Evolutionary conservation across 2,113 vertebrate genomes (phyloP), one percentile per base, ranked within the genome.

Genomic region (Antechinus flavipes): DNA sequence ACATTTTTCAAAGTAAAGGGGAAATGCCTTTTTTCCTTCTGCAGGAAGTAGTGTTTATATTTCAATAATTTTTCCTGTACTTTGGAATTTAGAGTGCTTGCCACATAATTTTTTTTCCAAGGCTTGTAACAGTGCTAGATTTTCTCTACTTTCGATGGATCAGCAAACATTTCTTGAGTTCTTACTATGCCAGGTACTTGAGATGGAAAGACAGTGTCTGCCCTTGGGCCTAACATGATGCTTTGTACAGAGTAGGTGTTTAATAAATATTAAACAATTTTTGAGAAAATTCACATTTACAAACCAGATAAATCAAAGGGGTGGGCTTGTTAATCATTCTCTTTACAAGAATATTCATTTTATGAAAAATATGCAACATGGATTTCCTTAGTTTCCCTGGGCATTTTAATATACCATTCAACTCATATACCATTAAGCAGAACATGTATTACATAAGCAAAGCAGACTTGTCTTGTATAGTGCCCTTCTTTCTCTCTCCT

Each of bases 241-340:
- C 68, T 84, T 84, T 42, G 6, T 6, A 42, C 16, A 42, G 19
- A 42, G n/a, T 84, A 84, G 61, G 19, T 42, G 19, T n/a, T 84
- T 84, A 84, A 84, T 91, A 95, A 92, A 91, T 25, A 35, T 52
- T 56, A 94, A 92, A 47, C 1, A 27, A 95, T 54, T 91, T 93
- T 68, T 68, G 55, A 91, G 89, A 90, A 96, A 97, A 93, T 24
- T 4, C 30, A 90, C 27, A 93, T 91, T 56, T 91, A 93, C n/a
- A 93, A 94, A 91, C 25, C 84, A 94, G 42, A 93, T 35, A 68
- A 52, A 68, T 61, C 68, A 91, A 96, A 53, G 94, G 5, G 68
- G 2, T 8, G 19, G 68, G 19, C 35, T 84, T 42, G 6, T 58
- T 76, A 90, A 92, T 90, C 47, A 50, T 76, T 49, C 49, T 90